Percentiles rank a stretch among this genome's conserved stretches.
Conservation (phyloP, 1,140 invertebrate species). For the Manduca sexta region DNA sequence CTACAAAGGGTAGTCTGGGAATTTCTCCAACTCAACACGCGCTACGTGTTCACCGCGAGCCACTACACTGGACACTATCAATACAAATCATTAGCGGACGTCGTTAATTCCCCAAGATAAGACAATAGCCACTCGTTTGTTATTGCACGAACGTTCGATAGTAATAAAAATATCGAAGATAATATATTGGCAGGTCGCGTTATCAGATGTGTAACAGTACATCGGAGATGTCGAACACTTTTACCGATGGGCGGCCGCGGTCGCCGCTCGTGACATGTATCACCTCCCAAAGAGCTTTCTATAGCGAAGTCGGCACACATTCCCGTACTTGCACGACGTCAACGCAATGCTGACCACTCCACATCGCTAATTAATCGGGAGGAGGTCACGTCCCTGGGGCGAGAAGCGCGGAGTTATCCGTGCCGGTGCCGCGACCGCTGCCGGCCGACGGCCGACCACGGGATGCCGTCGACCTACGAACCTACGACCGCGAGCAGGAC, state of each 20-base stretch:
- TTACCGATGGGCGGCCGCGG: slow-evolving; percentile 16
- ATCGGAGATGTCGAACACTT: slow-evolving; percentile 28
- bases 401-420: too few relatives aligned
- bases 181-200: slow-evolving; percentile 28
- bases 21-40: too few relatives aligned
- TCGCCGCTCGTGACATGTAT: slow-evolving; percentile 14
- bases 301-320: slow-evolving; percentile 29
- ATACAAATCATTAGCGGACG: neutral
- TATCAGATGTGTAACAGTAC: slow-evolving; percentile 54
- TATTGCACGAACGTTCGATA: slow-evolving; percentile 38
- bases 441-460: slow-evolving; percentile 8
- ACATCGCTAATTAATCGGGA: slow-evolving; percentile 29
- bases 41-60: too few relatives aligned
- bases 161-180: slow-evolving; percentile 47
- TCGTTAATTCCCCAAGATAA: slow-evolving; percentile 31
- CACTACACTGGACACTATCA: neutral
- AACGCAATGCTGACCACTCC: slow-evolving; percentile 14
- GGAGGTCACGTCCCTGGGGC: too few relatives aligned
- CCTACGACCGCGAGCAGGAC: slow-evolving; percentile 39
- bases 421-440: slow-evolving; percentile 19
- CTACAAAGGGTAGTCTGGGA: too few relatives aligned
- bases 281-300: slow-evolving; percentile 39
- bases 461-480: slow-evolving; percentile 56
- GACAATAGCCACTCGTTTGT: slow-evolving; percentile 36
- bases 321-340: slow-evolving; percentile 31